Evolutionary conservation across 2,113 vertebrate genomes (phyloP).

Genomic region (Psettodes erumei): DNA sequence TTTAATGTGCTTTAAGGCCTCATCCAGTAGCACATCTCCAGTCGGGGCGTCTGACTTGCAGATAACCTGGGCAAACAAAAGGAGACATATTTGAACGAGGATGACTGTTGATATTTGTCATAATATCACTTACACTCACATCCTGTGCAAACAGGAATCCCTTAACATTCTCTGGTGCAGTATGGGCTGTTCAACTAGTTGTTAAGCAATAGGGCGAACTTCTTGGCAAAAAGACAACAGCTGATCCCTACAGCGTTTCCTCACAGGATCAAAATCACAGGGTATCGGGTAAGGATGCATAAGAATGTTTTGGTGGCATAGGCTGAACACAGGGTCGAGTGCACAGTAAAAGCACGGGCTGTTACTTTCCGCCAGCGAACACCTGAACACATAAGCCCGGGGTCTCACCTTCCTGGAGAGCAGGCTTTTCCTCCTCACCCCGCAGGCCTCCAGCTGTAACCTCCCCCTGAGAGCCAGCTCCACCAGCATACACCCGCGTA

Average conservation of each 20-base stretch:
- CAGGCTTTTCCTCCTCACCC: conserved; percentile 96
- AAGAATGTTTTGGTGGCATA: neutral
- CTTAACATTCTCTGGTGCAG: neutral
- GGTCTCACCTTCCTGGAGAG: conserved; percentile 92
- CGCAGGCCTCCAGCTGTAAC: conserved; percentile 92
- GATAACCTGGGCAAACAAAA: conserved; percentile 87
- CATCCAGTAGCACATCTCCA: conserved; percentile 96
- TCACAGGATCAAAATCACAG: neutral
- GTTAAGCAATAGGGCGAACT: neutral
- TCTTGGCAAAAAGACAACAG: neutral
- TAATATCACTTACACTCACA: neutral
- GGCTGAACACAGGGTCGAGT: neutral
- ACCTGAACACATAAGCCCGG: neutral
- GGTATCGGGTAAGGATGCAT: neutral
- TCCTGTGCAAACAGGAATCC: conserved; percentile 42
- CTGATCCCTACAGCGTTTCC: neutral
- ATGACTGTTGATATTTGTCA: neutral
- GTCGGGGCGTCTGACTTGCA: conserved; percentile 98
- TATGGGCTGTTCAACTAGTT: neutral
- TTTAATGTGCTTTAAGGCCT: conserved; percentile 98
- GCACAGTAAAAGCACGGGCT: neutral
- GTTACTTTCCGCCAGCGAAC: too few species aligned
- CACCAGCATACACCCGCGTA: conserved; percentile 97
- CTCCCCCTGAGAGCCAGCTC: conserved; percentile 94
- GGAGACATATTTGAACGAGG: conserved; percentile 18